Percentiles rank a stretch among this genome's conserved stretches.
Evolutionary conservation across 2,797 vertebrate species (phyloP).

Genomic region (Coreius guichenoti): DNA sequence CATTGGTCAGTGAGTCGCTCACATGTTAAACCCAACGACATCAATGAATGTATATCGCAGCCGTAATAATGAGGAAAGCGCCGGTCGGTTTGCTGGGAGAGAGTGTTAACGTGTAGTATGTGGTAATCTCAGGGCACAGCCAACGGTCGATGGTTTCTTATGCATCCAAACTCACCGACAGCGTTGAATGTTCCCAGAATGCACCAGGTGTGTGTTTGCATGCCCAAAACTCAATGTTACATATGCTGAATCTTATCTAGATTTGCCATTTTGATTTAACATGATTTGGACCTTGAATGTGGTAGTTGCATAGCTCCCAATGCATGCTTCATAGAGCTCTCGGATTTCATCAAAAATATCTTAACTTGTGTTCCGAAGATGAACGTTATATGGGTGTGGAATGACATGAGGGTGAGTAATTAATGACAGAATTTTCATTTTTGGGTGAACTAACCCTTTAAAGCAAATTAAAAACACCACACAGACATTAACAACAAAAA

Average conservation of each 20-base stretch:
- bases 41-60: constrained; percentile 94
- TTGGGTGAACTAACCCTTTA: no score
- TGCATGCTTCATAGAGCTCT: no score
- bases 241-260: background rate
- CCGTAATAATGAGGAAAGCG: constrained; percentile 68
- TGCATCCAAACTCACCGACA: constrained; percentile 90
- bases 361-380: no score
- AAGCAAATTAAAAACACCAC: background rate
- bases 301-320: no score
- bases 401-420: no score
- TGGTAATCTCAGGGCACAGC: constrained; percentile 84
- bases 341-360: no score
- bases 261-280: background rate
- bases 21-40: constrained; percentile 89
- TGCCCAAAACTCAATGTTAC: background rate
- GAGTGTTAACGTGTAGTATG: background rate
- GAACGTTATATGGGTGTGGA: no score
- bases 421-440: no score
- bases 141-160: constrained; percentile 91
- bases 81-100: background rate
- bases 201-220: constrained; percentile 68
- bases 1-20: constrained; percentile 87
- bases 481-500: background rate
- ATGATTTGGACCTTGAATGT: background rate
- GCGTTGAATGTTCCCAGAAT: constrained; percentile 91